phyloP scores from a whole-genome alignment of 2,888 invertebrate species.

The Salpingus planirostris region DNA sequence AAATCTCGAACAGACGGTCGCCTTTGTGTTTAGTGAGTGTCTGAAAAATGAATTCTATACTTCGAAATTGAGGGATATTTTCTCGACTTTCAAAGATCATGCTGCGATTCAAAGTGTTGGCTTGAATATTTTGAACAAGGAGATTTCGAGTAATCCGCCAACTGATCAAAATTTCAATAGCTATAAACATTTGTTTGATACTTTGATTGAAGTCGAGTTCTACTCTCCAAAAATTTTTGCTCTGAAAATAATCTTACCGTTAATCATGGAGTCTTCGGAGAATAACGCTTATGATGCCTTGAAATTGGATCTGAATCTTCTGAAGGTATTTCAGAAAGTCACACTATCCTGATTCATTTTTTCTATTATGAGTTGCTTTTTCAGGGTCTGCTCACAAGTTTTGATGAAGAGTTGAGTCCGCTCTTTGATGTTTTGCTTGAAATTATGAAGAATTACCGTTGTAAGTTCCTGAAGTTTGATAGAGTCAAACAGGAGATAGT shows the following conservation, averaged over 20 bases:
- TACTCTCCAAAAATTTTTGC: conserved; percentile 17
- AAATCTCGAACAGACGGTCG: conserved; percentile 27
- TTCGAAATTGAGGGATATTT: conserved; percentile 18
- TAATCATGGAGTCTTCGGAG: conserved; percentile 8
- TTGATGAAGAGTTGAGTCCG: conserved; percentile 8
- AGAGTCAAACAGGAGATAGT: conserved; percentile 23
- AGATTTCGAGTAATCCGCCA: conserved; percentile 18
- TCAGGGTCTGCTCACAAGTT: not conserved
- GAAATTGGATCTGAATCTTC: conserved; percentile 12
- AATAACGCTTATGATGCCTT: conserved; percentile 8
- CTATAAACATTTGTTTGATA: conserved; percentile 25
- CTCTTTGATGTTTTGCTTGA: conserved; percentile 18
- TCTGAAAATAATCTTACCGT: conserved; percentile 12
- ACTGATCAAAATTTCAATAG: conserved; percentile 21
- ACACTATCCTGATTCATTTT: too few species aligned
- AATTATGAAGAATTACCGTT: conserved; percentile 26
- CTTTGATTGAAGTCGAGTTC: conserved; percentile 21
- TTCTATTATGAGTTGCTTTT: too few species aligned
- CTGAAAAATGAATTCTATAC: conserved; percentile 26
- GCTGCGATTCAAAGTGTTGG: conserved; percentile 24
- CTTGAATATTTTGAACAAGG: conserved; percentile 19
- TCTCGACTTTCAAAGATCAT: conserved; percentile 19
- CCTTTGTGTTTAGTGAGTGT: conserved; percentile 26
- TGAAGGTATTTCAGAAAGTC: conserved; percentile 12
- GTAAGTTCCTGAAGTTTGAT: conserved; percentile 28